Base-by-base conservation (phyloP, 2,888 invertebrate species). In the Teinopalpus imperialis region DNA sequence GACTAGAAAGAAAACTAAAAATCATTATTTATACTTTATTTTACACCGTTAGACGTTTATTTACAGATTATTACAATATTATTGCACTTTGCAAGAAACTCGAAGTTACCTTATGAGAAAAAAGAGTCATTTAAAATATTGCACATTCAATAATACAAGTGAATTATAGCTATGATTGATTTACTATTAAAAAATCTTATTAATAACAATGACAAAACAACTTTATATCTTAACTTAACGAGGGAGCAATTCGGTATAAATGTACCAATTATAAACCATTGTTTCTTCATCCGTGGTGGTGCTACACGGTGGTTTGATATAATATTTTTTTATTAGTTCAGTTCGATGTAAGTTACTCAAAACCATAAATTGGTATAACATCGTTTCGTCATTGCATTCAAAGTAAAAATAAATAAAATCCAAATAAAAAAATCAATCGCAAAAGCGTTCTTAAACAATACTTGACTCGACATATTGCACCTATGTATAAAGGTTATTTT, bases 401-500 rank as follows among this genome's bases (percentile, higher is more conserved):
- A 53, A 54, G 52, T 31, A 29, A 57, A 51, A 59, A 46, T 40
- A 60, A 59, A 57, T 54, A 47, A 44, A 39, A 34, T 35, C 6
- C 10, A 24, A 39, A 10, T 48, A 51, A 32, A 32, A n/a, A 16
- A 16, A 16, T 16, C 16, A 32, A 21, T 45, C 31, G 34, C 12
- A 12, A 42, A 20, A n/a, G 4, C 32, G 30, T 32, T 46, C 24
- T 49, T 51, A 41, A 24, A 41, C 18, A 49, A 51, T 45, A 53
- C 47, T 57, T 62, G 61, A 63, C 61, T 63, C 56, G 56, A 51
- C 57, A 55, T 70, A 69, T 67, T 72, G 63, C 68, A 66, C 69
- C 71, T 77, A 81, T 76, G 77, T 69, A 77, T 74, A 62, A 67
- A 67, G 63, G 67, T 82, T 81, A 81, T 81, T 79, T 74, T 64